Evolutionary conservation across 2,113 vertebrate genomes (phyloP), one percentile per base, ranked within the genome.

Genomic region (Pollimyrus isidori): DNA sequence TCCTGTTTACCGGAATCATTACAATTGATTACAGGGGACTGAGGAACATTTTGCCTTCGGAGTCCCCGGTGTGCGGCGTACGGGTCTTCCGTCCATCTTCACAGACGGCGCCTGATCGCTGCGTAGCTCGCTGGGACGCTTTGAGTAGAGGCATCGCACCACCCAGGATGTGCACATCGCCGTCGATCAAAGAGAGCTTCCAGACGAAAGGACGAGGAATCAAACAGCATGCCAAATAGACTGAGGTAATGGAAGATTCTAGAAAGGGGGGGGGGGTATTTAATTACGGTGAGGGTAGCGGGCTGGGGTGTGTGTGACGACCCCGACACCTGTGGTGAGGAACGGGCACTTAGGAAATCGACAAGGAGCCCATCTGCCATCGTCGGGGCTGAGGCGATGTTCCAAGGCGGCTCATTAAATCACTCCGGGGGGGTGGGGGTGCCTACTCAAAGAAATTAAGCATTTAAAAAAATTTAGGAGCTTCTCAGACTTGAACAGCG

Each of bases 331-430:
- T 89, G 88, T 89, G 80, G 39, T 30, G 80, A 56, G 76, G 52
- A 85, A 15, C 53, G 30, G 53, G 65, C 49, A 42, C 48, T 19
- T 30, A 82, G 48, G 88, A 35, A 76, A 50, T 39, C 35, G 19
- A 50, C n/a, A 35, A 82, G 73, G 73, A 39, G 73, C 69, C 88
- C 88, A 82, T 89, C 88, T 89, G 88, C 11, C 19, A 15, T 17
- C 19, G 35, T 26, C 0, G 3, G 49, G 87, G 35, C n/a, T 48
- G 73, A 50, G 48, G 26, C 4, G 10, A 88, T 30, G 11, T 17
- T 73, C 62, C 21, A n/a, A 11, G n/a, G 65, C 5, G 9, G 13
- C 26, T 88, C 39, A 73, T 88, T 46, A 48, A 73, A 69, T 62
- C 87, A 26, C 58, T 26, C 26, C 13, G 58, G 58, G n/a, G 58